Conservation (phyloP, 2,797 vertebrate species). For the Rousettus madagascariensis region DNA sequence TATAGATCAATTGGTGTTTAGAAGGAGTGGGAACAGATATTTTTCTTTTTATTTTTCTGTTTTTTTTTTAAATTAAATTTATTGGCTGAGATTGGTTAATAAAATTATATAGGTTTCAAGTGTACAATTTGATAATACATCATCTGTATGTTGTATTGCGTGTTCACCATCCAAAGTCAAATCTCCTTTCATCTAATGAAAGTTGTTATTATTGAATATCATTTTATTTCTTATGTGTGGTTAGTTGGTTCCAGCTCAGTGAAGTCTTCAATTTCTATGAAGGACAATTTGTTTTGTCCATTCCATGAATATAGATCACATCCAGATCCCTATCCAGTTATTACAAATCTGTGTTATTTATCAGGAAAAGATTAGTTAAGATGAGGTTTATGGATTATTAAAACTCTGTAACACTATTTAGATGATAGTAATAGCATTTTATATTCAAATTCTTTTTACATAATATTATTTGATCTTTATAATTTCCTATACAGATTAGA, state of each 20-base stretch:
- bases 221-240: not conserved
- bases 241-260: not conserved
- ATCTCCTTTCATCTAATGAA: not conserved
- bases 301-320: not conserved
- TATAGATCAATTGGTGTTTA: not conserved
- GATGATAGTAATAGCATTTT: not conserved
- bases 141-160: too few relatives aligned
- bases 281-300: not conserved
- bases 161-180: too few relatives aligned
- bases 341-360: not conserved
- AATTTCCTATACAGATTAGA: not conserved
- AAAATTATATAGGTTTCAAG: too few relatives aligned
- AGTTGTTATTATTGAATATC: not conserved
- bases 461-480: not conserved
- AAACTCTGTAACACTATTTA: not conserved
- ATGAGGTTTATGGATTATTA: not conserved
- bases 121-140: too few relatives aligned
- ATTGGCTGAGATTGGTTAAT: too few relatives aligned
- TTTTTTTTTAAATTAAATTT: too few relatives aligned
- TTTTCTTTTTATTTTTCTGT: not conserved
- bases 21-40: not conserved
- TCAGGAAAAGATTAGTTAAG: not conserved
- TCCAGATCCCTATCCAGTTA: not conserved
- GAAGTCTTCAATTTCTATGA: not conserved
- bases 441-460: not conserved